Evolutionary conservation across 2,888 invertebrate species (phyloP).

Genomic region (Napeogenes inachia): DNA sequence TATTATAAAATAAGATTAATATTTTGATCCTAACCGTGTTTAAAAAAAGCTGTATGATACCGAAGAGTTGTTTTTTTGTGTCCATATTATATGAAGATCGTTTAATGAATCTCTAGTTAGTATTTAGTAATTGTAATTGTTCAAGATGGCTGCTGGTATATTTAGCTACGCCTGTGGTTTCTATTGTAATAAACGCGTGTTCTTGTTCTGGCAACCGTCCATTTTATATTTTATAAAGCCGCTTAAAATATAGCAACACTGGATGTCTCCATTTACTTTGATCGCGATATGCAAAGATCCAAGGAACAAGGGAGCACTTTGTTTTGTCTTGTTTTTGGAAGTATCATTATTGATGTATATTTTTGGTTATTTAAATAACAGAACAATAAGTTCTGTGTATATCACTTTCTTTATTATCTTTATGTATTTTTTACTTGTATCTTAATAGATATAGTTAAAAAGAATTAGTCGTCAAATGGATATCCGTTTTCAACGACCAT

Average conservation of each 20-base stretch:
- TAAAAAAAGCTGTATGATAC: too few species aligned
- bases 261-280: constrained; percentile 26
- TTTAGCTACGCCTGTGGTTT: constrained; percentile 23
- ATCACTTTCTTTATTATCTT: too few species aligned
- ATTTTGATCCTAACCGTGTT: too few species aligned
- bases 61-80: too few species aligned
- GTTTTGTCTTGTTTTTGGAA: constrained; percentile 16
- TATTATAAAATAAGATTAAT: too few species aligned
- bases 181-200: constrained; percentile 48
- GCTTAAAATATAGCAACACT: constrained; percentile 37
- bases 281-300: constrained; percentile 32
- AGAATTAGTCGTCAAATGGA: too few species aligned
- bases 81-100: too few species aligned
- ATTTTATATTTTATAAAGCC: constrained; percentile 45
- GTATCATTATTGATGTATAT: constrained; percentile 16
- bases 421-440: too few species aligned
- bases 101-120: too few species aligned
- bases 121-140: neutral
- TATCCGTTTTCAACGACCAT: too few species aligned
- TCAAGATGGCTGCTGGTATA: constrained; percentile 2
- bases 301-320: constrained; percentile 25
- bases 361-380: constrained; percentile 1
- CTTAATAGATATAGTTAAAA: too few species aligned
- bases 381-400: neutral
- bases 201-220: constrained; percentile 47